Percentiles rank a stretch among this genome's conserved stretches.
phyloP scores from a whole-genome alignment of 1,140 invertebrate species.

The Caenorhabditis remanei region DNA sequence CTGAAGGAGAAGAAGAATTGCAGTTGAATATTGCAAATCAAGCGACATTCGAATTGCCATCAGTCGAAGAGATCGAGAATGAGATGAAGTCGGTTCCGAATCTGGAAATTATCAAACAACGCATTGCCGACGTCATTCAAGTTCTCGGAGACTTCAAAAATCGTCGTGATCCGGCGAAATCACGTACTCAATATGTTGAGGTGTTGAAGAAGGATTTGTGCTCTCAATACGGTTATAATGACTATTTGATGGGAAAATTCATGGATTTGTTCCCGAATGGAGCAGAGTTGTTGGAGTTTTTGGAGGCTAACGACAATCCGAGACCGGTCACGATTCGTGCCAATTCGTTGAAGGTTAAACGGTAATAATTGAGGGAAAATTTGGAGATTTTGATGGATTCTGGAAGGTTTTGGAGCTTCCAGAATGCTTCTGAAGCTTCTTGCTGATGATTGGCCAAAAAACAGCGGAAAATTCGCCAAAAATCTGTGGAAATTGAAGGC shows the following conservation, averaged over 20 bases:
- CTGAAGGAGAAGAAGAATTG: conserved; percentile 83
- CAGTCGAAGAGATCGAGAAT: conserved; percentile 67
- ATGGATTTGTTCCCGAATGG: conserved; percentile 89
- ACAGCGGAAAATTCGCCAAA: no score
- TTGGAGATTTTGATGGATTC: no score
- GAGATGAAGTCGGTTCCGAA: conserved; percentile 82
- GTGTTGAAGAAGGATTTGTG: conserved; percentile 85
- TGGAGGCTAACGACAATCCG: conserved; percentile 96
- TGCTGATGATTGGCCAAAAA: no score
- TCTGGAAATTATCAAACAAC: conserved; percentile 82
- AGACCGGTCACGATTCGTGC: conserved; percentile 94
- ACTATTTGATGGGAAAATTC: conserved; percentile 92
- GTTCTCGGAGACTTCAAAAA: conserved; percentile 91
- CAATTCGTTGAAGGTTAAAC: conserved; percentile 92
- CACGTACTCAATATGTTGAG: conserved; percentile 85
- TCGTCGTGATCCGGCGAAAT: conserved; percentile 84
- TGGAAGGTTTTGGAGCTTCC: no score
- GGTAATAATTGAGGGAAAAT: background rate
- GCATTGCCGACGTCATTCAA: conserved; percentile 83
- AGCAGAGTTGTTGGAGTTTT: conserved; percentile 86
- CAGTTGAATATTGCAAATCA: conserved; percentile 79
- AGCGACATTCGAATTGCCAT: conserved; percentile 77
- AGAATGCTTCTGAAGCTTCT: no score
- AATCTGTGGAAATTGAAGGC: no score
- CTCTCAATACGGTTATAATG: conserved; percentile 94